Evolutionary conservation across 1,140 invertebrate species (phyloP).

Genomic region (Vanessa atalanta): DNA sequence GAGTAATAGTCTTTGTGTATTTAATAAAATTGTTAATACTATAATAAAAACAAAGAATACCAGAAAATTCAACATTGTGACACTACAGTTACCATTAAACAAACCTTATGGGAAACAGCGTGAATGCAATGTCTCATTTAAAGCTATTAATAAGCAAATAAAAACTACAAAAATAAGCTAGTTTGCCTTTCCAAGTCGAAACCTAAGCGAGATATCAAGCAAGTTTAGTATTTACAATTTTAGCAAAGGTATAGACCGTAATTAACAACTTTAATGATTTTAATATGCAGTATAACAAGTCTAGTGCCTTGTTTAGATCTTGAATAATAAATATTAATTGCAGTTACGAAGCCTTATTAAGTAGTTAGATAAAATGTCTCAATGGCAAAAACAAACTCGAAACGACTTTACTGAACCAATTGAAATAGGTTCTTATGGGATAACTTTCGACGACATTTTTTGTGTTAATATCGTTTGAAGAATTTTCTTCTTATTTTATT

Average conservation of each 20-base stretch:
- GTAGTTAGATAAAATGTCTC: slow-evolving; percentile 31
- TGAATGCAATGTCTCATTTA: not conserved
- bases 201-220: slow-evolving; percentile 3
- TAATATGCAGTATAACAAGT: slow-evolving; percentile 42
- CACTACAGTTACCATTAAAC: not conserved
- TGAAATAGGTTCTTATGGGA: slow-evolving; percentile 9
- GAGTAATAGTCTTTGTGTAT: slow-evolving; percentile 37
- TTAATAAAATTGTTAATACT: slow-evolving; percentile 12
- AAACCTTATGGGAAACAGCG: not conserved
- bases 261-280: slow-evolving; percentile 46
- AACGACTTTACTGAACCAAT: slow-evolving; percentile 14
- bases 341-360: slow-evolving; percentile 30
- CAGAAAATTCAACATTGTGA: slow-evolving; percentile 32
- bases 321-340: slow-evolving; percentile 44
- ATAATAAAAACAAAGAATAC: slow-evolving; percentile 57
- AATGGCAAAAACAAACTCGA: slow-evolving; percentile 24
- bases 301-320: slow-evolving; percentile 37
- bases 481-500: slow-evolving; percentile 27
- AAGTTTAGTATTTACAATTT: slow-evolving; percentile 22
- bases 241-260: slow-evolving; percentile 37
- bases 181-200: not conserved
- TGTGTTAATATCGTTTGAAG: slow-evolving; percentile 24
- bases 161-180: not conserved
- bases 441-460: slow-evolving; percentile 27
- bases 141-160: not conserved